phyloP scores from a whole-genome alignment of 1,140 invertebrate species.

The Neodiprion pinetum region DNA sequence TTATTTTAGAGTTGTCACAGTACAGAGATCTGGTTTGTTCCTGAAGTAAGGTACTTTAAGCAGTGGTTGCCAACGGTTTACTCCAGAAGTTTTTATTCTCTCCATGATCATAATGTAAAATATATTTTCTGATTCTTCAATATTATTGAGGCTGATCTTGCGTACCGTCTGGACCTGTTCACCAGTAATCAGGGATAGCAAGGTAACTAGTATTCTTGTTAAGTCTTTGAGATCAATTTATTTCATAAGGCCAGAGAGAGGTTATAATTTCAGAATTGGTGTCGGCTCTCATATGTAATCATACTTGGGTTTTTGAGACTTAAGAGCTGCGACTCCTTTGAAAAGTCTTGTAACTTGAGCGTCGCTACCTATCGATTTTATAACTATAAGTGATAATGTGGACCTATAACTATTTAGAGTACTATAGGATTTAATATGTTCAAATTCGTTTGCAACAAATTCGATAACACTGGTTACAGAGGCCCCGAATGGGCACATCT shows the following conservation, averaged over 20 bases:
- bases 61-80: slow-evolving; percentile 28
- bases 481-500: neutral
- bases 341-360: slow-evolving; percentile 21
- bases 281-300: neutral
- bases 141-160: slow-evolving; percentile 3
- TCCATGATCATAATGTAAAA: slow-evolving; percentile 32
- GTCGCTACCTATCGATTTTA: slow-evolving; percentile 10
- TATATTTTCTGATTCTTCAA: neutral
- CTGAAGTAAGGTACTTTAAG: slow-evolving; percentile 32
- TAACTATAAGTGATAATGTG: slow-evolving; percentile 11
- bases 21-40: slow-evolving; percentile 19
- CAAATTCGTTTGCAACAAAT: slow-evolving; percentile 25
- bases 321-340: slow-evolving; percentile 59
- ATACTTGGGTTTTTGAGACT: slow-evolving; percentile 47
- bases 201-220: slow-evolving; percentile 23
- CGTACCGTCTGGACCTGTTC: slow-evolving; percentile 33
- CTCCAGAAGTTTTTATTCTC: slow-evolving; percentile 35
- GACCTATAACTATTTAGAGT: slow-evolving; percentile 30
- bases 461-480: slow-evolving; percentile 14
- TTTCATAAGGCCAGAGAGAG: neutral
- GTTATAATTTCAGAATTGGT: slow-evolving; percentile 5
- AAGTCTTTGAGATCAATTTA: slow-evolving; percentile 9
- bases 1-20: slow-evolving; percentile 7
- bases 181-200: slow-evolving; percentile 22
- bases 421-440: slow-evolving; percentile 34